Evolutionary conservation across 2,797 vertebrate species (phyloP).

Genomic region (Cyprinodon diabolis): DNA sequence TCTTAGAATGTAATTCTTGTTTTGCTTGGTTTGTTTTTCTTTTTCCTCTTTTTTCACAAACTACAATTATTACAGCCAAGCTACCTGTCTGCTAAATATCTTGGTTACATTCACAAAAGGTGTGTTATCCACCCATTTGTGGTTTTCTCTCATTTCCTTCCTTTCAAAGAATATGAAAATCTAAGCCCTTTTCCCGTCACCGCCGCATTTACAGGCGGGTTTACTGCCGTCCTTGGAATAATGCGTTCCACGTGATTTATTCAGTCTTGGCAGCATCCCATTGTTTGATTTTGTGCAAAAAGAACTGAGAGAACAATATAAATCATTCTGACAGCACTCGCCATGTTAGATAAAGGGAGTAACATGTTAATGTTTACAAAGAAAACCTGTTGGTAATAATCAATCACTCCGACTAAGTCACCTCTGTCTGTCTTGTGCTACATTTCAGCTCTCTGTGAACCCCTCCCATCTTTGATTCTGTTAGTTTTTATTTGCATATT

Average conservation of each 20-base stretch:
- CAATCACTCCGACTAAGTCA: no score
- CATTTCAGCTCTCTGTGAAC: no score
- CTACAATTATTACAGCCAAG: neutral
- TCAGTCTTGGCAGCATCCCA: neutral
- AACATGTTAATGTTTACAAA: neutral
- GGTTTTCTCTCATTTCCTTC: slow-evolving; percentile 21
- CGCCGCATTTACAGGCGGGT: neutral
- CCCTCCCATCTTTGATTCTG: no score
- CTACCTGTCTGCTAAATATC: neutral
- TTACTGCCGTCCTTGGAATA: slow-evolving; percentile 6
- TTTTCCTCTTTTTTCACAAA: neutral
- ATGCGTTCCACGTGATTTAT: neutral
- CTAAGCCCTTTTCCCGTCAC: slow-evolving; percentile 13
- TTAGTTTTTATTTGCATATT: no score
- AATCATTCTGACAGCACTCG: slow-evolving; percentile 14
- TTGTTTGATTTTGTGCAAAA: neutral
- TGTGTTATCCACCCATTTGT: slow-evolving; percentile 36
- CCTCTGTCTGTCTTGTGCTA: no score
- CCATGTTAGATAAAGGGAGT: slow-evolving; percentile 9
- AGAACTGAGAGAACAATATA: neutral
- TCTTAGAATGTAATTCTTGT: neutral
- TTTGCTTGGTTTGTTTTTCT: slow-evolving; percentile 12
- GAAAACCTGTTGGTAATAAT: neutral
- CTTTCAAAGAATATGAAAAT: slow-evolving; percentile 4
- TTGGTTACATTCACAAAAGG: neutral